These are phyloP conservation scores for Petrocephalus microphthalmus DNA, from an alignment of 2,113 vertebrate species.

Conservation along the genomic window DNA sequence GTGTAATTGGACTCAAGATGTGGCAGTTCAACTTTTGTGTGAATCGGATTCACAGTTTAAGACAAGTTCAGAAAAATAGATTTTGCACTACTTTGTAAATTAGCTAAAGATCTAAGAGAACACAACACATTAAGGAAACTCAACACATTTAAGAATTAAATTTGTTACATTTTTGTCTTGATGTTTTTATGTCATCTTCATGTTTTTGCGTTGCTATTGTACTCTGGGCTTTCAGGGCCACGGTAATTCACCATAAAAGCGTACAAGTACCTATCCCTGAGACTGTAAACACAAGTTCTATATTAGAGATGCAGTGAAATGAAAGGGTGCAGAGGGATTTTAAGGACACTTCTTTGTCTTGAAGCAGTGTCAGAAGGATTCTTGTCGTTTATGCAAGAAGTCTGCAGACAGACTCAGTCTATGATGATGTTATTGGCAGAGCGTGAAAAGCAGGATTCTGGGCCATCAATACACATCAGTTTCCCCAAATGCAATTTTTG, in stretches of 20 bases:
- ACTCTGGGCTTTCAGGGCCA: background rate
- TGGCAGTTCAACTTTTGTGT: background rate
- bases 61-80: background rate
- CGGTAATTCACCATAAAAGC: background rate
- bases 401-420: background rate
- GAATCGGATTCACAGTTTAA: background rate
- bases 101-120: background rate
- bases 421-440: background rate
- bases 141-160: background rate
- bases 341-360: constrained; percentile 6
- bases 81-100: background rate
- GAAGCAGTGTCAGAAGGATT: background rate
- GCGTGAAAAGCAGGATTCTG: background rate
- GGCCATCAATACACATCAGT: background rate
- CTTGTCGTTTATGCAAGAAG: background rate
- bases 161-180: background rate
- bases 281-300: background rate
- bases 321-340: background rate
- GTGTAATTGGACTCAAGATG: background rate
- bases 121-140: background rate
- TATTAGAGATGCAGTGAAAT: background rate
- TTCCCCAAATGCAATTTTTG: background rate
- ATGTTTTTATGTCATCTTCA: background rate
- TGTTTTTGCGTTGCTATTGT: background rate
- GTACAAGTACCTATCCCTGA: background rate